These are phyloP conservation scores for Todiramphus chloris DNA, from an alignment of 2,113 vertebrate genomes.

Conservation along the genomic window DNA sequence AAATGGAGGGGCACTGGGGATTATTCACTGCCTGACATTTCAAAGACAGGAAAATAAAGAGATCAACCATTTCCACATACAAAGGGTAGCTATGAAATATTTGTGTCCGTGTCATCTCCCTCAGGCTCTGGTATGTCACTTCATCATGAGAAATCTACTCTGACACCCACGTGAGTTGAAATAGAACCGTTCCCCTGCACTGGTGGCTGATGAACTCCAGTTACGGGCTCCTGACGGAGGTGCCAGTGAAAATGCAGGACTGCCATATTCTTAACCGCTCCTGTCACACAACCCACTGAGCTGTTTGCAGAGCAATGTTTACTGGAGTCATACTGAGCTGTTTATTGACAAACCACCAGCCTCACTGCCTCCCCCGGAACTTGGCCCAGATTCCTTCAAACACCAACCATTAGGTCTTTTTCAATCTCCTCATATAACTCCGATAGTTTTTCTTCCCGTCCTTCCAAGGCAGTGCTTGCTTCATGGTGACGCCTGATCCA, in stretches of 20 bases:
- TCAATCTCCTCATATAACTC: conserved; percentile 90
- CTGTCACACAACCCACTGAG: conserved; percentile 2
- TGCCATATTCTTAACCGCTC: neutral
- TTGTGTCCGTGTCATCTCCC: neutral
- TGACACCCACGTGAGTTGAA: conserved; percentile 2
- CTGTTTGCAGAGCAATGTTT: conserved; percentile 1
- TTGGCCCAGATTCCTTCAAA: conserved; percentile 19
- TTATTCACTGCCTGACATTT: conserved; percentile 9
- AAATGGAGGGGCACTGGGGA: neutral
- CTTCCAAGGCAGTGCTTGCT: conserved; percentile 80
- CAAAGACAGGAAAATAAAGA: conserved; percentile 9
- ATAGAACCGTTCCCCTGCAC: conserved; percentile 19
- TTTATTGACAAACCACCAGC: conserved; percentile 44
- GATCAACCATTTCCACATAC: neutral
- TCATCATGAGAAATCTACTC: neutral
- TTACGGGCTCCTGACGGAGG: neutral
- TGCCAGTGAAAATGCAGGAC: conserved; percentile 1
- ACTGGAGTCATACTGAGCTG: neutral
- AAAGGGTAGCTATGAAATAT: conserved; percentile 3
- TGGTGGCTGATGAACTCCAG: neutral
- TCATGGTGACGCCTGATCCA: conserved; percentile 86
- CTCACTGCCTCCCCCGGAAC: neutral
- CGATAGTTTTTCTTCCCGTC: conserved; percentile 82
- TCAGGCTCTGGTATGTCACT: neutral
- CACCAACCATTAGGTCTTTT: conserved; percentile 84